Percentiles rank a stretch among this genome's conserved stretches.
phyloP scores from a whole-genome alignment of 2,797 vertebrate genomes.

The Melanotaenia trifasciata region DNA sequence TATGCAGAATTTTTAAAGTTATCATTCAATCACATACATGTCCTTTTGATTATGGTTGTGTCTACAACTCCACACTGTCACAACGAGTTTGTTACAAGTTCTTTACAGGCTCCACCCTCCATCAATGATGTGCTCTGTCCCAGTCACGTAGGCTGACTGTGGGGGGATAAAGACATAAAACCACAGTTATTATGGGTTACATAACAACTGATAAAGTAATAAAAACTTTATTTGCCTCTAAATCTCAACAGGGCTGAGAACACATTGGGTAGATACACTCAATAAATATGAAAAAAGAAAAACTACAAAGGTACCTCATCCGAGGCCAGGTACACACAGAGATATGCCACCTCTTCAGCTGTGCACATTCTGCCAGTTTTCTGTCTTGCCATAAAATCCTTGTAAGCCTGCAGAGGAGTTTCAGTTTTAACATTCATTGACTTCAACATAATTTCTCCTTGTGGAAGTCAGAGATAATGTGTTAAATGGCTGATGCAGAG shows the following conservation, averaged over 20 bases:
- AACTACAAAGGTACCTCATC: conserved; percentile 85
- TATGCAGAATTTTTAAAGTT: background rate
- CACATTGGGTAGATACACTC: background rate
- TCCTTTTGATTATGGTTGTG: conserved; percentile 14
- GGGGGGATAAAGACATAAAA: conserved; percentile 33
- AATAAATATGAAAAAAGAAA: background rate
- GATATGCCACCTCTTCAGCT: conserved; percentile 91
- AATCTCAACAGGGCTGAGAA: background rate
- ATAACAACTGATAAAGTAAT: background rate
- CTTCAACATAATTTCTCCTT: conserved; percentile 5
- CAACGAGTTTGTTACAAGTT: background rate
- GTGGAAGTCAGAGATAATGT: conserved; percentile 3
- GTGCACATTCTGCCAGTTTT: conserved; percentile 93
- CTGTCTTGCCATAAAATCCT: conserved; percentile 92
- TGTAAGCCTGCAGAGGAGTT: conserved; percentile 82
- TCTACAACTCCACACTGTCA: background rate
- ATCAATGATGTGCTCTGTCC: conserved; percentile 92
- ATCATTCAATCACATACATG: background rate
- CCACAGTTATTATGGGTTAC: conserved; percentile 4
- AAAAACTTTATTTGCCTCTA: background rate
- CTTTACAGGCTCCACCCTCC: conserved; percentile 94
- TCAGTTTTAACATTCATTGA: background rate
- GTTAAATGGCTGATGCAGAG: conserved; percentile 6
- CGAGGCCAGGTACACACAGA: conserved; percentile 95
- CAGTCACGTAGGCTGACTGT: conserved; percentile 93